Evolutionary conservation across 2,888 invertebrate genomes (phyloP).

Genomic region (Nineta flava): DNA sequence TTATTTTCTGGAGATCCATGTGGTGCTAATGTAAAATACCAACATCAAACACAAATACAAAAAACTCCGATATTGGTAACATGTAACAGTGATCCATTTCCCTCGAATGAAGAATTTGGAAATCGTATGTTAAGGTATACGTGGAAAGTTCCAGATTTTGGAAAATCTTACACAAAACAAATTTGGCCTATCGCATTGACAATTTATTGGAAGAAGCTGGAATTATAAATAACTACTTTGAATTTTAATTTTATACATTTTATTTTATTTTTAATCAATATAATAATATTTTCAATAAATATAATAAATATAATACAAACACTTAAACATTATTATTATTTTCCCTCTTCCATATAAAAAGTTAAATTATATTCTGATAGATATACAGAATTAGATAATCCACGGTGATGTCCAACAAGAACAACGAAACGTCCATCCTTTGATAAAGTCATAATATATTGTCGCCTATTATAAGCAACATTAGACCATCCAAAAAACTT

Average conservation of each 20-base stretch:
- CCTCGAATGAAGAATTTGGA: not conserved
- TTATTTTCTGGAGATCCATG: not conserved
- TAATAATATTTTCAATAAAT: not conserved
- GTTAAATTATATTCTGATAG: not conserved
- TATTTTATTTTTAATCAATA: not conserved
- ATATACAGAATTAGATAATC: no score
- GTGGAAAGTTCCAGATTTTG: no score
- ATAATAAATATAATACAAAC: not conserved
- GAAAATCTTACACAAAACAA: no score
- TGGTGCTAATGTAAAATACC: not conserved
- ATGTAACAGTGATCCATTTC: not conserved
- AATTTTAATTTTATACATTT: not conserved
- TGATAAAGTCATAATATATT: not conserved
- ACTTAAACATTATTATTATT: not conserved
- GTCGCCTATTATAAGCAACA: not conserved
- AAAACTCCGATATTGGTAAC: not conserved
- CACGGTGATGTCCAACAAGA: no score
- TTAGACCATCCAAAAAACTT: not conserved
- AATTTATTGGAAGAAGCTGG: not conserved
- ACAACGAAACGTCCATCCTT: no score
- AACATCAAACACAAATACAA: not conserved
- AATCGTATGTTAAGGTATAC: not conserved
- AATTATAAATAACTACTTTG: not conserved
- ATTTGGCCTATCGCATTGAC: no score
- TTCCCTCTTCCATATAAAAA: not conserved